Percentiles rank a stretch among this genome's conserved stretches.
phyloP scores from a whole-genome alignment of 1,140 invertebrate genomes.

The Conus ventricosus region DNA sequence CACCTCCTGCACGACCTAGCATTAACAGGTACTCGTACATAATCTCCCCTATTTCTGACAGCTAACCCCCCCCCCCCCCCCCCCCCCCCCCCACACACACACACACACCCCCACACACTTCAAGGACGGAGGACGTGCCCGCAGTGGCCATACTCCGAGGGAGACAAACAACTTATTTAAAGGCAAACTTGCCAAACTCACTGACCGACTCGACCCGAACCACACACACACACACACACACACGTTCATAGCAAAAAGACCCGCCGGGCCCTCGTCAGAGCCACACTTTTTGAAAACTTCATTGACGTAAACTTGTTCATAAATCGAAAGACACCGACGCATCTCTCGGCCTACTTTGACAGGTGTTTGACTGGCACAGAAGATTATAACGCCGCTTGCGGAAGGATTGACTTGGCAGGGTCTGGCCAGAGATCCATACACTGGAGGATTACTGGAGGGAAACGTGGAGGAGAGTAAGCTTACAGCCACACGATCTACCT shows the following conservation, averaged over 20 bases:
- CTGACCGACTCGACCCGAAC: not conserved
- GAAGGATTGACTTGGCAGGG: constrained; percentile 1
- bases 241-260: not conserved
- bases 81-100: too few species aligned
- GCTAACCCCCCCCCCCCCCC: not conserved
- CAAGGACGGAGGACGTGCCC: not conserved
- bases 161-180: constrained; percentile 1
- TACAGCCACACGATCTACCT: constrained; percentile 9
- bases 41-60: not conserved
- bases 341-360: not conserved
- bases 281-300: not conserved
- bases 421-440: constrained; percentile 14
- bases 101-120: not conserved
- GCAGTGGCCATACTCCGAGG: not conserved
- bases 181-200: not conserved
- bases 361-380: constrained; percentile 18
- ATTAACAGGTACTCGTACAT: not conserved
- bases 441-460: not conserved
- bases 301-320: not conserved
- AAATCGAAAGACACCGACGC: not conserved
- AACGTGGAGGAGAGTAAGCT: constrained; percentile 9
- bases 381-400: not conserved
- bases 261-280: not conserved
- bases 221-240: not conserved
- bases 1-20: not conserved